Conservation (phyloP, 2,113 vertebrate genomes). For the Eublepharis macularius region DNA sequence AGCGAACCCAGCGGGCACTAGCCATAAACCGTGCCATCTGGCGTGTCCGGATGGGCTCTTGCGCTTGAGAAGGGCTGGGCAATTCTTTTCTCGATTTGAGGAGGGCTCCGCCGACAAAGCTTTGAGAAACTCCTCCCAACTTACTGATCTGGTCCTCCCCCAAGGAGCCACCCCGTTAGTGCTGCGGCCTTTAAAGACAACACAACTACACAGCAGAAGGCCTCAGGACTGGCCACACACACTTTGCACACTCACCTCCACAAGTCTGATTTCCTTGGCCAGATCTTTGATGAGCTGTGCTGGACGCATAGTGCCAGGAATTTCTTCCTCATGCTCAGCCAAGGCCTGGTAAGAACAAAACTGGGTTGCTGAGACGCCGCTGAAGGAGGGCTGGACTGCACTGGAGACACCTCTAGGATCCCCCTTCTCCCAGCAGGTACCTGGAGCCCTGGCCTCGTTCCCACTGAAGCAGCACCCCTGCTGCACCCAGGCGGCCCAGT, state of each 20-base stretch:
- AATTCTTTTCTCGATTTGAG: neutral
- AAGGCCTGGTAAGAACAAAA: conserved; percentile 76
- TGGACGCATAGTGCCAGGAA: conserved; percentile 88
- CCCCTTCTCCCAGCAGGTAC: neutral
- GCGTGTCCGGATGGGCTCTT: no score
- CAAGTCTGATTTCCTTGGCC: conserved; percentile 90
- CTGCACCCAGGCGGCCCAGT: no score
- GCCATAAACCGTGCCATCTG: neutral
- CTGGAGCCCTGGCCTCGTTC: neutral
- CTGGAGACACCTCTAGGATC: neutral
- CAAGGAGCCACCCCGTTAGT: neutral
- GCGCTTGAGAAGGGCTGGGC: neutral
- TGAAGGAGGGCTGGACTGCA: neutral
- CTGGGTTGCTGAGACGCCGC: neutral
- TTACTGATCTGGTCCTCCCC: neutral
- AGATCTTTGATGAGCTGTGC: conserved; percentile 89
- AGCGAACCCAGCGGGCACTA: neutral
- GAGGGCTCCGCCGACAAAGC: neutral
- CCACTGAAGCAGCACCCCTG: neutral
- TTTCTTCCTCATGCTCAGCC: conserved; percentile 87
- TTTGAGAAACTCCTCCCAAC: neutral
- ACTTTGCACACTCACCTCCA: conserved; percentile 79
- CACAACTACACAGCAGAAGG: conserved; percentile 8
- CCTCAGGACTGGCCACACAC: no score
- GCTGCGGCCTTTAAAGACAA: conserved; percentile 20